Conservation (phyloP, 2,888 invertebrate genomes). For the Arenicola marina region DNA sequence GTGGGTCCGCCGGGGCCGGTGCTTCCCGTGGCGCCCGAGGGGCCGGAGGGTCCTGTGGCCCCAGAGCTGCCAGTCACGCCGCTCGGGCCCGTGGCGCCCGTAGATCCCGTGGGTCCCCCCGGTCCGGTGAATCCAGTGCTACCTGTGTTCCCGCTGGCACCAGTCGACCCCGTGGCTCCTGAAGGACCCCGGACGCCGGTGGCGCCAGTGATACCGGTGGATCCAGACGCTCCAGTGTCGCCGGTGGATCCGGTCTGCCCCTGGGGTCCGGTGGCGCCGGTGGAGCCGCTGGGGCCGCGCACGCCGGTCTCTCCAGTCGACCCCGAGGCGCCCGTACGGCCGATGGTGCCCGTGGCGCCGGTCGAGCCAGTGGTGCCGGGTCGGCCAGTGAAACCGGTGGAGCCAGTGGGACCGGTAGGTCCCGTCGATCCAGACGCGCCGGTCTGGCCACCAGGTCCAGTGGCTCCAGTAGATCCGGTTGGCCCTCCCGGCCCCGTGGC, state of each 20-base stretch:
- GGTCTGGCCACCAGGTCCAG: background rate
- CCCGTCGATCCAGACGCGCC: slow-evolving; percentile 23
- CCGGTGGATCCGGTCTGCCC: slow-evolving; percentile 2
- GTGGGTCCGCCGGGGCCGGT: slow-evolving; percentile 12
- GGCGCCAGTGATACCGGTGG: slow-evolving; percentile 3
- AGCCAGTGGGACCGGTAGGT: slow-evolving; percentile 21
- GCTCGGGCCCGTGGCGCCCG: slow-evolving; percentile 14
- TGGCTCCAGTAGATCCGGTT: slow-evolving; percentile 9
- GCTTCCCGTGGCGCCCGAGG: slow-evolving; percentile 6
- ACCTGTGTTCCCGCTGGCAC: background rate
- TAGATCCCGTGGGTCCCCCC: slow-evolving; percentile 9
- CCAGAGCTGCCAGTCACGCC: slow-evolving; percentile 5
- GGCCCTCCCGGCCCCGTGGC: slow-evolving; percentile 20
- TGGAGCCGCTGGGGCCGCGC: slow-evolving; percentile 15
- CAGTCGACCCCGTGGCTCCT: background rate
- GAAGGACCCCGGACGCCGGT: slow-evolving; percentile 8
- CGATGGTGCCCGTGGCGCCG: background rate
- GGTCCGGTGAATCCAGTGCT: slow-evolving; percentile 2
- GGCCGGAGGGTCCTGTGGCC: slow-evolving; percentile 20
- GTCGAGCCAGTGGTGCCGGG: background rate
- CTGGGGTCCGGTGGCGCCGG: slow-evolving; percentile 5
- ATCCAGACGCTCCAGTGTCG: background rate
- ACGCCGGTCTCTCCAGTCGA: slow-evolving; percentile 11
- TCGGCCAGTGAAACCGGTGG: slow-evolving; percentile 4
- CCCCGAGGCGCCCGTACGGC: slow-evolving; percentile 14